phyloP scores from a whole-genome alignment of 2,888 invertebrate genomes.

The Acrobasis suavella region DNA sequence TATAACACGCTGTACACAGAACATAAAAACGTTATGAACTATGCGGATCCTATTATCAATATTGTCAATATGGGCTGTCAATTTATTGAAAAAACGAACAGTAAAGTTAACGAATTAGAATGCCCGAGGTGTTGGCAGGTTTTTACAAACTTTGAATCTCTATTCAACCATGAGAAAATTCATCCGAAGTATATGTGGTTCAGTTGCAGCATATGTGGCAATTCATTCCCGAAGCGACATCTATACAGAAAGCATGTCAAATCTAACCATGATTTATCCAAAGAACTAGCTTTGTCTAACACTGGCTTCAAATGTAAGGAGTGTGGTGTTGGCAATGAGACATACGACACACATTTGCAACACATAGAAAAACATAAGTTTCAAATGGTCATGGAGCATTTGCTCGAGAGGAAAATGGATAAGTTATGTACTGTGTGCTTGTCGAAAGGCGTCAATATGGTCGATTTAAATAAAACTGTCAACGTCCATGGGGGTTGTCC shows the following conservation, averaged over 20 bases:
- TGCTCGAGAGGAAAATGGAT: constrained; percentile 57
- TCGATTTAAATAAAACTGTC: constrained; percentile 51
- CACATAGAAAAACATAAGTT: constrained; percentile 74
- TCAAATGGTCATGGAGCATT: constrained; percentile 53
- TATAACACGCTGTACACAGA: constrained; percentile 53
- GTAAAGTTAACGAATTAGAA: constrained; percentile 50
- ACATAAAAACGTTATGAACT: constrained; percentile 60
- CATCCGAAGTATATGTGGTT: constrained; percentile 73
- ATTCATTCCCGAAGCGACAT: constrained; percentile 59
- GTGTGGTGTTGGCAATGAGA: constrained; percentile 47
- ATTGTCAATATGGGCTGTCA: constrained; percentile 53
- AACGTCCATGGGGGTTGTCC: constrained; percentile 65
- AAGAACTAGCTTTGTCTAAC: constrained; percentile 1
- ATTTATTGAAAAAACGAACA: constrained; percentile 33
- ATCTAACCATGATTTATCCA: constrained; percentile 37
- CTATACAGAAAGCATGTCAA: constrained; percentile 55
- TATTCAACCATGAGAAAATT: constrained; percentile 60
- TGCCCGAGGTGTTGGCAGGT: constrained; percentile 68
- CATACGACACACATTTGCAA: constrained; percentile 52
- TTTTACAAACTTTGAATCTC: constrained; percentile 53
- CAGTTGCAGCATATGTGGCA: constrained; percentile 63
- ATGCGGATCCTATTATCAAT: constrained; percentile 65
- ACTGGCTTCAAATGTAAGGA: constrained; percentile 52
- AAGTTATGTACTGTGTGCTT: constrained; percentile 62
- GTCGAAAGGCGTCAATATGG: constrained; percentile 47